Evolutionary conservation across 2,797 vertebrate species (phyloP).

Genomic region (Cyprinella venusta): DNA sequence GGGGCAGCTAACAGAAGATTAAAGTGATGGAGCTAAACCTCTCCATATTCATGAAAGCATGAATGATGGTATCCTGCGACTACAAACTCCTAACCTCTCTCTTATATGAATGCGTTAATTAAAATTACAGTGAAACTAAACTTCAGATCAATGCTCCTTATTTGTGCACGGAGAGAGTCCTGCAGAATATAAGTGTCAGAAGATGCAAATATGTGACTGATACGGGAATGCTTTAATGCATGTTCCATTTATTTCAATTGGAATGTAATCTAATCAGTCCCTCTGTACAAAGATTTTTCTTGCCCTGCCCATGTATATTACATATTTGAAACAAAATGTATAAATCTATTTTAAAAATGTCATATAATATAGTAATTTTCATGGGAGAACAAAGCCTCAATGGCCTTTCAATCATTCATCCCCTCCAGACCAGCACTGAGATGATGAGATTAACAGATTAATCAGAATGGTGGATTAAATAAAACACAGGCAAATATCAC

Average conservation of each 20-base stretch:
- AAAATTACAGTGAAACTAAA: conserved; percentile 34
- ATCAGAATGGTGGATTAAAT: conserved; percentile 28
- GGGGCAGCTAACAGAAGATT: conserved; percentile 43
- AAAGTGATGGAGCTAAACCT: conserved; percentile 38
- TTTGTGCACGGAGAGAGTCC: neutral
- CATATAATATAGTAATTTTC: conserved; percentile 24
- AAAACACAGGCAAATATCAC: conserved; percentile 16
- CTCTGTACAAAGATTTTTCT: conserved; percentile 21
- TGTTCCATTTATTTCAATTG: conserved; percentile 41
- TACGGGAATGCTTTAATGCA: conserved; percentile 32
- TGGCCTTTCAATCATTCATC: conserved; percentile 26
- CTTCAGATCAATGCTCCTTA: conserved; percentile 29
- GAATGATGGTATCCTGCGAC: conserved; percentile 34
- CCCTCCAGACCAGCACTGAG: conserved; percentile 7
- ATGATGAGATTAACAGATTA: conserved; percentile 45
- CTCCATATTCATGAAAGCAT: conserved; percentile 45
- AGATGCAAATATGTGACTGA: conserved; percentile 34
- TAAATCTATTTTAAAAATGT: conserved; percentile 33
- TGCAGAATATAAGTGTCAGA: conserved; percentile 21
- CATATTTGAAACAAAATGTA: conserved; percentile 30
- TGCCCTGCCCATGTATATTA: conserved; percentile 2
- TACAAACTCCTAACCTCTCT: conserved; percentile 29
- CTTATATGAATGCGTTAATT: conserved; percentile 19
- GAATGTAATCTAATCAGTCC: conserved; percentile 35
- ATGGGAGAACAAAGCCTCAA: conserved; percentile 23